These are phyloP conservation scores for Trachelus tabidus DNA, from an alignment of 2,888 invertebrate genomes.

Conservation along the genomic window DNA sequence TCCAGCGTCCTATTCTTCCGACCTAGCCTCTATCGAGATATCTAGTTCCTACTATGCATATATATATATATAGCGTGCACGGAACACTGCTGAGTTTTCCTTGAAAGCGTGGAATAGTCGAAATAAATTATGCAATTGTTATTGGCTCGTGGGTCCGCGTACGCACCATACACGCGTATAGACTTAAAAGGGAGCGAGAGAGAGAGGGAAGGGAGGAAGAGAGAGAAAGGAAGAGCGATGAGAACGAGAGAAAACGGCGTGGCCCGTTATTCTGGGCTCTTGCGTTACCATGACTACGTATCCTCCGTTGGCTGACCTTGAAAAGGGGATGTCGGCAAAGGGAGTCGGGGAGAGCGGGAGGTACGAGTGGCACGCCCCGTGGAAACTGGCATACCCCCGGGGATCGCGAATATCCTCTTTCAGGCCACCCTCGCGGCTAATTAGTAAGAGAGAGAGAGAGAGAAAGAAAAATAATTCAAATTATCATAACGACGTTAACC, in stretches of 20 bases:
- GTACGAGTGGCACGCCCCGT: constrained; percentile 21
- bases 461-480: constrained; percentile 17
- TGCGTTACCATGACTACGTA: constrained; percentile 54
- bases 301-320: constrained; percentile 53
- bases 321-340: constrained; percentile 35
- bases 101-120: background rate
- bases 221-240: constrained; percentile 38
- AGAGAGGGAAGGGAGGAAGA: constrained; percentile 29
- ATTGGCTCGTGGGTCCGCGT: constrained; percentile 14
- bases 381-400: constrained; percentile 14
- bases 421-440: constrained; percentile 12
- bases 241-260: constrained; percentile 10
- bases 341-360: constrained; percentile 9
- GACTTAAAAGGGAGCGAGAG: constrained; percentile 11
- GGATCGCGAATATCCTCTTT: background rate
- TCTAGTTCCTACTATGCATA: no score
- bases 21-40: no score
- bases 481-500: constrained; percentile 7
- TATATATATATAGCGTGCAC: no score
- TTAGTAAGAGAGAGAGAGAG: background rate
- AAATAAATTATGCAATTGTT: constrained; percentile 22
- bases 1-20: no score
- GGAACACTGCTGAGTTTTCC: no score
- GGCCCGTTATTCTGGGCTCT: constrained; percentile 51
- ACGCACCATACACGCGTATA: background rate